Percentiles rank a stretch among this genome's conserved stretches.
Conservation (phyloP, 2,888 invertebrate species). For the Pollenia labialis region DNA sequence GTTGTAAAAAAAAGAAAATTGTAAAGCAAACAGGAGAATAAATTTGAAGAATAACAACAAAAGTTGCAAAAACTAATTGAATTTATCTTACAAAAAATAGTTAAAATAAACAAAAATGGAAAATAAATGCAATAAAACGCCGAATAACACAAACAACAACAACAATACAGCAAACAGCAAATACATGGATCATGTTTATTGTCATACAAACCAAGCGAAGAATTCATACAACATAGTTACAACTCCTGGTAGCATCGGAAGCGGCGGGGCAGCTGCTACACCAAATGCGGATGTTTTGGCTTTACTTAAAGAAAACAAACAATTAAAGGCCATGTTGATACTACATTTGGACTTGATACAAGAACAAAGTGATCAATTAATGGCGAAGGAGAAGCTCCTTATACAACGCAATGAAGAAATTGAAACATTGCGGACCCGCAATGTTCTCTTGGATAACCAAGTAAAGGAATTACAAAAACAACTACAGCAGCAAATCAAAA, state of each 20-base stretch:
- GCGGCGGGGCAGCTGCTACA: slow-evolving; percentile 69
- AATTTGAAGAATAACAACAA: slow-evolving; percentile 68
- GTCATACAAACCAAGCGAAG: slow-evolving; percentile 79
- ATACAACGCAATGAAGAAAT: slow-evolving; percentile 90
- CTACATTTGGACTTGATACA: slow-evolving; percentile 94
- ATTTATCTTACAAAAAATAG: background rate
- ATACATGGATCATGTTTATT: slow-evolving; percentile 81
- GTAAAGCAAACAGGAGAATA: slow-evolving; percentile 40
- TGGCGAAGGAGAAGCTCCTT: slow-evolving; percentile 91
- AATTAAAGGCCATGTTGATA: slow-evolving; percentile 89
- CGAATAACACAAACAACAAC: slow-evolving; percentile 71
- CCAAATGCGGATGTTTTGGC: slow-evolving; percentile 78
- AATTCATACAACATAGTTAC: slow-evolving; percentile 76
- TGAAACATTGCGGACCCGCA: slow-evolving; percentile 88
- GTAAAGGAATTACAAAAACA: slow-evolving; percentile 77
- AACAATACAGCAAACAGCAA: slow-evolving; percentile 75
- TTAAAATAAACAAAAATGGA: slow-evolving; percentile 71
- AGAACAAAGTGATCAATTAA: slow-evolving; percentile 93
- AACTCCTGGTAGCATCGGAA: slow-evolving; percentile 69
- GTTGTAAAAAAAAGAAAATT: slow-evolving; percentile 7
- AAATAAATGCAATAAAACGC: slow-evolving; percentile 75
- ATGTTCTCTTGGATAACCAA: slow-evolving; percentile 77
- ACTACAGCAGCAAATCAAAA: slow-evolving; percentile 75
- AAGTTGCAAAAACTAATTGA: slow-evolving; percentile 47
- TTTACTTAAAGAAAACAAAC: slow-evolving; percentile 83